phyloP scores from a whole-genome alignment of 2,113 vertebrate species.

The Rhabdomys dilectus region DNA sequence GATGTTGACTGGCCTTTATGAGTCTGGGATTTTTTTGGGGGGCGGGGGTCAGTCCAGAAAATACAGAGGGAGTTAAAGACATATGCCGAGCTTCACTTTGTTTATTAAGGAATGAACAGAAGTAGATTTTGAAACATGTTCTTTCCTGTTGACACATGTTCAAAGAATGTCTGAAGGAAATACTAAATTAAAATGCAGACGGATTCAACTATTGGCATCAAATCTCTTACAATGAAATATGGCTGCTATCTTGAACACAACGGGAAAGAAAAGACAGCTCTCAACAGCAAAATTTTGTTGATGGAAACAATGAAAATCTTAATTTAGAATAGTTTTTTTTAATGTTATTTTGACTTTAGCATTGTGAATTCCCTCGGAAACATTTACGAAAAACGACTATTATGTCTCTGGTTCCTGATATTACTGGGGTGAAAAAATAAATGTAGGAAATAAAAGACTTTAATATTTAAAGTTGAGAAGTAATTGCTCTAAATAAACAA shows the following conservation, averaged over 20 bases:
- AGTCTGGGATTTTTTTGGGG: not conserved
- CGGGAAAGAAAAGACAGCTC: slow-evolving; percentile 65
- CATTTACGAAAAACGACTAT: slow-evolving; percentile 46
- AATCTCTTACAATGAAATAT: slow-evolving; percentile 57
- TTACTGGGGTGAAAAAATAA: not conserved
- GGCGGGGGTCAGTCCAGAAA: not conserved
- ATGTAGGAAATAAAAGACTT: not conserved
- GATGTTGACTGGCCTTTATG: not conserved
- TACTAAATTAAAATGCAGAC: slow-evolving; percentile 77
- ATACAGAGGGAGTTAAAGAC: not conserved
- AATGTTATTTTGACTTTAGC: slow-evolving; percentile 68
- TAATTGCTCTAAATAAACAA: not conserved
- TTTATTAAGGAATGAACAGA: slow-evolving; percentile 64
- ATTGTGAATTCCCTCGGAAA: slow-evolving; percentile 57
- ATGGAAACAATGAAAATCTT: slow-evolving; percentile 76
- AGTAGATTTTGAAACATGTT: slow-evolving; percentile 64
- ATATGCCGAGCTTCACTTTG: not conserved
- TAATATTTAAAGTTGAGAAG: slow-evolving; percentile 49
- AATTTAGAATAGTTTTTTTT: slow-evolving; percentile 67
- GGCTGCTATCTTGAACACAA: slow-evolving; percentile 45
- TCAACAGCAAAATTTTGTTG: slow-evolving; percentile 59
- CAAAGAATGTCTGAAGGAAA: slow-evolving; percentile 78
- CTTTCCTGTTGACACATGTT: slow-evolving; percentile 78
- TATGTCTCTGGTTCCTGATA: slow-evolving; percentile 49
- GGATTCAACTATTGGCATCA: slow-evolving; percentile 69